These are phyloP conservation scores for Physocephala rufipes DNA, from an alignment of 2,888 invertebrate species.

Conservation along the genomic window DNA sequence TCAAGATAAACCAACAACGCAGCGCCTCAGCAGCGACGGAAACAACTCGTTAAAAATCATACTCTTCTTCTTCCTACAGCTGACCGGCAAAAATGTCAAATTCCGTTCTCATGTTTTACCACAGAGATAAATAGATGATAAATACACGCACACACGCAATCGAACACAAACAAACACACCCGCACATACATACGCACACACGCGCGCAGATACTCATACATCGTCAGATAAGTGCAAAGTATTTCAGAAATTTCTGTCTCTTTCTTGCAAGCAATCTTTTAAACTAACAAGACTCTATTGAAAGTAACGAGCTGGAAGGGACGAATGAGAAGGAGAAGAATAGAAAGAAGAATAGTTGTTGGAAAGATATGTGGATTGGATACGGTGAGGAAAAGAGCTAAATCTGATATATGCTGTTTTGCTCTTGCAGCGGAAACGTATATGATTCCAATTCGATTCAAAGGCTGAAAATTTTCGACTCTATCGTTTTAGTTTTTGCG, in stretches of 20 bases:
- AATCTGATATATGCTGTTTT: not conserved
- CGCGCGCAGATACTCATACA: not conserved
- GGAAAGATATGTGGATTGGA: too few species aligned
- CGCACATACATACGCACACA: too few species aligned
- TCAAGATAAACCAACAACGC: not conserved
- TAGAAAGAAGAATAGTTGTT: too few species aligned
- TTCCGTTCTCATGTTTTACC: not conserved
- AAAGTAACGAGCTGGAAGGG: too few species aligned
- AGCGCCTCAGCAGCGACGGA: not conserved
- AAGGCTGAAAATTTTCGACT: not conserved
- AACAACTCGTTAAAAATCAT: not conserved
- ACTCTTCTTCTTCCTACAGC: not conserved
- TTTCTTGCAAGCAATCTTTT: too few species aligned
- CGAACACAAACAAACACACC: constrained; percentile 7
- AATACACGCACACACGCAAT: constrained; percentile 1
- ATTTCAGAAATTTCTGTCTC: too few species aligned
- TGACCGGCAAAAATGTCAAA: not conserved
- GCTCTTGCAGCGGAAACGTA: not conserved
- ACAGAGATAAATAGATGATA: not conserved
- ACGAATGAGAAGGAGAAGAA: too few species aligned
- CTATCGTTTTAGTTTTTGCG: not conserved
- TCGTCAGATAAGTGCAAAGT: too few species aligned
- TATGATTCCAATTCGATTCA: not conserved
- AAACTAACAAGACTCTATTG: too few species aligned
- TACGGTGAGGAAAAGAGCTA: too few species aligned